These are phyloP conservation scores for Chlorodrepanis virens DNA, from an alignment of 2,113 vertebrate genomes.

Conservation along the genomic window DNA sequence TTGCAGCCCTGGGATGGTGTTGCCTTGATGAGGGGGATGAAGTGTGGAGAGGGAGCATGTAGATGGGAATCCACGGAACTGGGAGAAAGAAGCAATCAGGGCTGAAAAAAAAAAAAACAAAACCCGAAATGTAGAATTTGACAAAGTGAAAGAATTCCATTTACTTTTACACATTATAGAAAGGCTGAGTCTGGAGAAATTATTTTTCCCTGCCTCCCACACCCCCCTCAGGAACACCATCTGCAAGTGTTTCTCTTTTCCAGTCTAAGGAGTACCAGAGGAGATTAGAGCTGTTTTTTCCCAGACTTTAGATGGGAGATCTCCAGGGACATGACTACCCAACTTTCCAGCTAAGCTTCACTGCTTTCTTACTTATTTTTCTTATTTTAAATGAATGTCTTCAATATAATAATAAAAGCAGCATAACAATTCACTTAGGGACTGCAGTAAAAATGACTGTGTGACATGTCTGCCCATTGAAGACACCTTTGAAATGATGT, in stretches of 20 bases:
- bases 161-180: neutral
- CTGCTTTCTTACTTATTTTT: neutral
- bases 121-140: neutral
- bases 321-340: neutral
- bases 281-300: neutral
- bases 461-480: neutral
- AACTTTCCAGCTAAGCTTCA: neutral
- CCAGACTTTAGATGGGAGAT: neutral
- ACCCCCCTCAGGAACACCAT: neutral
- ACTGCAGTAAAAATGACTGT: neutral
- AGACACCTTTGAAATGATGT: neutral
- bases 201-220: neutral
- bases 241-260: slow-evolving; percentile 37
- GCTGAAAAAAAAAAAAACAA: neutral
- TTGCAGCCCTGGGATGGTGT: neutral
- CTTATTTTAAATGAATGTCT: neutral
- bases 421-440: neutral
- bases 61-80: neutral
- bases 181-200: neutral
- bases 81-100: neutral
- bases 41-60: neutral
- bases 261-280: neutral
- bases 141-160: neutral
- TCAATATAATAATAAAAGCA: neutral
- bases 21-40: neutral